Evolutionary conservation across 2,888 invertebrate genomes (phyloP), one percentile per base, ranked within the genome.

Genomic region (Chloroclystis v-ata): DNA sequence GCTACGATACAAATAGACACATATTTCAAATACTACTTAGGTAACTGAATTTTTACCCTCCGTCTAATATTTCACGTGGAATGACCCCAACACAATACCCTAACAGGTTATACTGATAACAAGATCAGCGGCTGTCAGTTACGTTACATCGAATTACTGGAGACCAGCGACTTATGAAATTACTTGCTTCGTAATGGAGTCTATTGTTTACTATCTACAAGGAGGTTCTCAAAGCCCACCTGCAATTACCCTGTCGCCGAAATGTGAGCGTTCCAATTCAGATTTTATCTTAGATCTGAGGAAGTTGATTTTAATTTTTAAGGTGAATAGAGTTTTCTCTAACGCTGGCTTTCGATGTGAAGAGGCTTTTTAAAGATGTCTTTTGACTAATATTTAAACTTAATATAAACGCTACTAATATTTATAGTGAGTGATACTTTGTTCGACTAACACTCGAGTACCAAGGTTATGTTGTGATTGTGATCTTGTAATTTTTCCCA

Each of bases 141-240:
- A 39, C 56, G 54, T 52, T 40, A 67, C 65, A 66, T 69, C 57
- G 47, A 62, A 72, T 72, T 60, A 65, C 49, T 43, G 45, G 43
- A 53, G 60, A 45, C 61, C 72, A 71, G 54, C 65, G 67, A 63
- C 45, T 67, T 65, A 69, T 60, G 59, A 72, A 70, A 72, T 72
- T 66, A 65, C 59, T 20, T 43, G 54, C 66, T 67, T 58, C 61
- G 64, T 67, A 64, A 62, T 56, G 57, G 61, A 57, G 54, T 57
- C 45, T 47, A 54, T 57, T 49, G 47, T 48, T 49, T 56, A 54
- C 44, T 57, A 61, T 59, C 48, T 43, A 43, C 49, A 66, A 66
- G 60, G 58, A 61, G 64, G 65, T 64, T 69, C 52, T 47, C 29
- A 43, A 37, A 30, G 25, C 37, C 42, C 41, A 54, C 47, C 41